Base-by-base conservation (phyloP, 2,797 vertebrate genomes). In the Bufotes viridis region DNA sequence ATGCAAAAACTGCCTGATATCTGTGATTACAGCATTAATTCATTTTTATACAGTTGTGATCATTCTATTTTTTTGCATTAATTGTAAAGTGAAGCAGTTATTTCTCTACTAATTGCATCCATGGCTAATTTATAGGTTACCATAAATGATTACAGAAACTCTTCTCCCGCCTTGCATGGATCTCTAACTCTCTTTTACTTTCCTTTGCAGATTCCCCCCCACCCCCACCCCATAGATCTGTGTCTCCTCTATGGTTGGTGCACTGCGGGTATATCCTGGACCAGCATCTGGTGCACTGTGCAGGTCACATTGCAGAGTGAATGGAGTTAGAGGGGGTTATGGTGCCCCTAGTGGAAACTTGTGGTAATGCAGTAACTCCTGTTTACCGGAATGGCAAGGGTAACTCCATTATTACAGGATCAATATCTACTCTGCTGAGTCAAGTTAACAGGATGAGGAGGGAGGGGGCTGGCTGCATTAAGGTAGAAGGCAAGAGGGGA, bases 371-470 rank as follows among this genome's bases (percentile, higher is more conserved):
- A 53, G 9, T 11, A 24, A 0, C 11, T 75, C 10, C 61, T 65
- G 15, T 3, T 34, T 53, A n/a, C 75, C n/a, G 20, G 49, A 53
- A 65, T 63, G n/a, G 18, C 11, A 84, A 81, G 83, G 67, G 65
- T 85, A 65, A 81, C 78, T 86, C 13, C 34, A 12, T 61, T 78
- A 70, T 87, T 60, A 78, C 42, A n/a, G 53, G 49, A 75, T 34
- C 65, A 86, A 55, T 89, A 86, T 51, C 26, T 61, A 20, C 53
- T 78, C 51, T 82, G 84, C 74, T 87, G 84, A 87, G 80, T 87
- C 80, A 89, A 82, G 84, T 65, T 65, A 42, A 70, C 61, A 14
- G 51, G 74, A 49, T 74, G 58, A 42, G 29, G 70, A n/a, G 42
- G 72, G 26, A 2, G 74, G 49, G 49, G 74, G 49, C 4, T 14